Percentiles rank a stretch among this genome's conserved stretches.
Evolutionary conservation across 2,113 vertebrate species (phyloP).

Genomic region (Phylloscopus trochilus): DNA sequence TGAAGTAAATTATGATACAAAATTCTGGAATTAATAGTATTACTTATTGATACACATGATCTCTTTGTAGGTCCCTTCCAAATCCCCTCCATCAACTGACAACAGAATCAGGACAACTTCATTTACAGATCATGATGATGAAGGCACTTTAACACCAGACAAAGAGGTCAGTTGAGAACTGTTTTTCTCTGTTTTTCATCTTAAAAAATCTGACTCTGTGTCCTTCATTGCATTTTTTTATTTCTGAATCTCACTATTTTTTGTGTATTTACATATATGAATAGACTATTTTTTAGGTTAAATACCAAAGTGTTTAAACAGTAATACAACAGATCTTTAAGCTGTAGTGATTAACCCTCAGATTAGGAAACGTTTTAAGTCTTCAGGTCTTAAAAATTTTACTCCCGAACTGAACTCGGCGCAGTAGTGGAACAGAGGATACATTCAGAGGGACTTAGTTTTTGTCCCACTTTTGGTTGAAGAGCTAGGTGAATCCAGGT

Average conservation of each 20-base stretch:
- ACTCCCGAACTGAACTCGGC: background rate
- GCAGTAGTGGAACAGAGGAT: background rate
- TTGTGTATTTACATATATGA: background rate
- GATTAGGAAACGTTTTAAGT: background rate
- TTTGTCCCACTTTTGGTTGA: background rate
- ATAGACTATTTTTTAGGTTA: background rate
- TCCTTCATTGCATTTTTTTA: background rate
- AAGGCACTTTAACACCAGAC: constrained; percentile 72
- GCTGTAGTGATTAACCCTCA: background rate
- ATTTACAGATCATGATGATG: constrained; percentile 75
- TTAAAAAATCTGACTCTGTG: background rate
- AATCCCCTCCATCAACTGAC: constrained; percentile 10
- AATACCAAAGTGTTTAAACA: background rate
- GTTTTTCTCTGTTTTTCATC: background rate
- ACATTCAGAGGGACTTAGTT: background rate
- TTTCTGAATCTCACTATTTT: background rate
- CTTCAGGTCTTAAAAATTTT: background rate
- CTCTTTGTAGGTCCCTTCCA: constrained; percentile 57
- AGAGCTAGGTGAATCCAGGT: background rate
- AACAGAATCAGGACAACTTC: constrained; percentile 69
- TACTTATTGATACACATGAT: constrained; percentile 5
- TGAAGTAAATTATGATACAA: background rate
- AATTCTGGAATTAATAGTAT: background rate
- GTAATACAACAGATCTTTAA: background rate
- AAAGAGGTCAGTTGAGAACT: constrained; percentile 82